A percentile compares a stretch with the other conserved stretches of the same genome.
Conservation (phyloP, 2,797 vertebrate genomes). For the Peromyscus aztecus region DNA sequence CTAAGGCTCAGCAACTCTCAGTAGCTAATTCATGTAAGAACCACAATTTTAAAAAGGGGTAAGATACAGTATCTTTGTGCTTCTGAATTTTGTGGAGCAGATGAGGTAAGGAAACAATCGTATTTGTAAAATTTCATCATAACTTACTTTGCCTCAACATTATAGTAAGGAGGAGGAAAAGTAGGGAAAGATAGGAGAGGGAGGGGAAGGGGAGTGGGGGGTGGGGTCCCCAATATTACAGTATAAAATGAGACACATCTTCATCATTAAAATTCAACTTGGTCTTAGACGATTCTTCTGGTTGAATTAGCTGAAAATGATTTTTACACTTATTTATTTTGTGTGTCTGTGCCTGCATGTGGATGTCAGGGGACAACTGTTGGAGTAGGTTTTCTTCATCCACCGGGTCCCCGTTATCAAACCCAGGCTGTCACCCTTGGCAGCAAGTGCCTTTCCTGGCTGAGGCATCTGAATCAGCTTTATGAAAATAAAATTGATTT, state of each 20-base stretch:
- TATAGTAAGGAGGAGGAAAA: background rate
- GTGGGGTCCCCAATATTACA: background rate
- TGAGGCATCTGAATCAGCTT: background rate
- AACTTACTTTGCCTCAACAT: background rate
- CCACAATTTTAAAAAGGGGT: background rate
- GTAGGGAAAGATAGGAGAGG: no score
- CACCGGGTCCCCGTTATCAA: background rate
- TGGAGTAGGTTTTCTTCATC: background rate
- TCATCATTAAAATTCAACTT: slow-evolving; percentile 13
- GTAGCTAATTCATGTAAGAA: background rate
- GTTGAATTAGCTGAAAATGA: background rate
- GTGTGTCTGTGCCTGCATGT: background rate
- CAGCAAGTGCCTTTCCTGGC: background rate
- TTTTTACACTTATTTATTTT: background rate
- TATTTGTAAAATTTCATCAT: background rate
- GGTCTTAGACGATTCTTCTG: background rate
- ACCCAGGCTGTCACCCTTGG: background rate
- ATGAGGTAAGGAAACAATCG: background rate
- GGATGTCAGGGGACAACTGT: background rate
- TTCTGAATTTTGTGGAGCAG: background rate
- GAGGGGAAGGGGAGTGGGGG: background rate
- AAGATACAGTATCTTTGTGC: background rate
- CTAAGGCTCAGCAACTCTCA: background rate
- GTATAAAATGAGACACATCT: slow-evolving; percentile 11
- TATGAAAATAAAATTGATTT: background rate